Percentiles rank a stretch among this genome's conserved stretches.
Conservation (phyloP, 2,113 vertebrate genomes). For the Mionectes macconnelli region DNA sequence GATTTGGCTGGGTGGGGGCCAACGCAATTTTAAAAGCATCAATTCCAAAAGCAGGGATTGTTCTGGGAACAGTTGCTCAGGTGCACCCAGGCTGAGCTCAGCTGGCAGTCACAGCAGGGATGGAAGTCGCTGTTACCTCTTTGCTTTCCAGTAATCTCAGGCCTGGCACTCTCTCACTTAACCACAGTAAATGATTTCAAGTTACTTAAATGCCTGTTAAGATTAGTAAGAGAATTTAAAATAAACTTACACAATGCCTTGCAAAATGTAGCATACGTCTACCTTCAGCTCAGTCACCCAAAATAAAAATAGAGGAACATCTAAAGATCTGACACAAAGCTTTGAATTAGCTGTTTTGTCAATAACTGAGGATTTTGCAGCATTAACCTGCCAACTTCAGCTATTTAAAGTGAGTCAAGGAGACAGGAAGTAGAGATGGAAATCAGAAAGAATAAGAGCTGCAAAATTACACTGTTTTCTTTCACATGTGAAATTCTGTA, state of each 20-base stretch:
- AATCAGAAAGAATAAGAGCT: slow-evolving; percentile 13
- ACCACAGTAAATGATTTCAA: neutral
- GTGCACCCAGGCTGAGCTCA: neutral
- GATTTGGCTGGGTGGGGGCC: neutral
- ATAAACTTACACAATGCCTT: neutral
- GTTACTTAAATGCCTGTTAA: neutral
- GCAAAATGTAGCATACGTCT: neutral
- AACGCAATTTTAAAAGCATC: neutral
- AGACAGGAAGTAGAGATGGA: neutral
- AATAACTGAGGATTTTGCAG: neutral
- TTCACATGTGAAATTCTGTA: slow-evolving; percentile 66
- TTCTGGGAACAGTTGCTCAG: neutral
- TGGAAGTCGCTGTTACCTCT: neutral
- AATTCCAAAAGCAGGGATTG: neutral
- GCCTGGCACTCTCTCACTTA: neutral
- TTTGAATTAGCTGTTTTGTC: neutral
- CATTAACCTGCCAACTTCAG: neutral
- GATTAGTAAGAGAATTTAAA: neutral
- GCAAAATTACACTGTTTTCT: slow-evolving; percentile 37
- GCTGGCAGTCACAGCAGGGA: neutral
- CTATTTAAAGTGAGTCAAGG: slow-evolving; percentile 10
- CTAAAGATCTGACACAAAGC: neutral
- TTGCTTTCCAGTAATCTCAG: neutral
- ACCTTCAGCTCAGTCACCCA: neutral
- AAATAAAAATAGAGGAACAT: neutral